Evolutionary conservation across 1,140 invertebrate species (phyloP), one percentile per base, ranked within the genome.

Genomic region (Lordiphosa clarofinis): DNA sequence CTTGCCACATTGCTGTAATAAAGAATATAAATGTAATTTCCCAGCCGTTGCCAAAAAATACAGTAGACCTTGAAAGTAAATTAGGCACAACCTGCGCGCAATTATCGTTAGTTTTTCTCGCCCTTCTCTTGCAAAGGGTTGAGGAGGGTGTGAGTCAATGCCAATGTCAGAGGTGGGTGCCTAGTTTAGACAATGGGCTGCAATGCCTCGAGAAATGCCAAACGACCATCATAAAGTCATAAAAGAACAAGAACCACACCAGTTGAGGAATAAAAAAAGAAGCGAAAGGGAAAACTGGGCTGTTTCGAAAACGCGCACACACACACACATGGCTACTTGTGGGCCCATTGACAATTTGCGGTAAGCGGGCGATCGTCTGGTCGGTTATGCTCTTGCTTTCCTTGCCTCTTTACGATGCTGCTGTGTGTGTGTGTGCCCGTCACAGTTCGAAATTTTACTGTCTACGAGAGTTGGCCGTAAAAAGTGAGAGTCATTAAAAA

Each of bases 401-500:
- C 55, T 71, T 28, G 36, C n/a, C 37, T 46, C 54, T 69, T 49
- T 57, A 49, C 64, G 73, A 71, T 67, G 70, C 75, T 63, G 66
- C 36, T 56, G 50, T 37, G 19, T 47, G 31, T 47, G 39, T 37
- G 52, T 53, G 33, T 56, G 47, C 54, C 33, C 65, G 58, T 72
- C 60, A 57, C 78, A 63, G 68, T 73, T 73, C 52, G 57, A 62
- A 50, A 60, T 73, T 82, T 79, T 73, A 71, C 63, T 66, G 63
- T 78, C 81, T 78, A 65, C 78, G 61, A 78, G 68, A 78, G 71
- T 64, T 84, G 73, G 62, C 63, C 59, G 70, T 87, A 88, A 84
- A 86, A 88, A 88, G 86, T 88, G 76, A 88, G 86, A 88, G 86
- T 75, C 81, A 88, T 88, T 88, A 88, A 87, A 86, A 87, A 86